Evolutionary conservation across 2,888 invertebrate species (phyloP), one percentile per base, ranked within the genome.

Genomic region (Sminthurinus aureus): DNA sequence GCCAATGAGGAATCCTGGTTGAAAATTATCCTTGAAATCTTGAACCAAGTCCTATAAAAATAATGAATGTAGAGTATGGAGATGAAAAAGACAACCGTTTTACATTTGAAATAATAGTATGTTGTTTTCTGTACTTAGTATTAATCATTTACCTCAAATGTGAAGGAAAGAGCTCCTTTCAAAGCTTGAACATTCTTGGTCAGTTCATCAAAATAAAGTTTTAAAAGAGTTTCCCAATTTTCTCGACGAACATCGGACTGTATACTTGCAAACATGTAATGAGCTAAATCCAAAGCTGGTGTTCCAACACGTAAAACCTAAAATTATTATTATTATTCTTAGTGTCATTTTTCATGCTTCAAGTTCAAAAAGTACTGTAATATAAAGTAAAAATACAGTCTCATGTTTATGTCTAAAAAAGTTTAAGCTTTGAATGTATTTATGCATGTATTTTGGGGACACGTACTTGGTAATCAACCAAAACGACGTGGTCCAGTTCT

Each of bases 271-370:
- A 66, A 79, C n/a, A 79, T 20, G 58, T 13, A 79, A 67, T 66
- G 26, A 6, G 66, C 9, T 3, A 66, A 18, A n/a, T 79, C 79
- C 79, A 79, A 67, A 79, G 52, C 26, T 11, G 79, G 79, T 52
- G 79, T 66, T 4, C 79, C 79, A n/a, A 79, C 18, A 0, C 79
- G 66, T 13, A 66, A 24, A 13, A 78, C 13, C 78, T 78, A 15
- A 11, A 73, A 26, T 4, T 1, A 73, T 12, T 9, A 15, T 38
- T 38, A 38, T 38, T 38, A 6, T 38, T 6, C 38, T 4, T 38
- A 38, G 3, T 38, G n/a, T n/a, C n/a, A n/a, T n/a, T n/a, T n/a
- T n/a, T n/a, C n/a, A n/a, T n/a, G n/a, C 38, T 38, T 38, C 38
- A 6, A 38, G 1, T 38, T 38, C 6, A 38, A 1, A 38, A 38